phyloP scores from a whole-genome alignment of 1,140 invertebrate species.

The Drosophila yakuba region DNA sequence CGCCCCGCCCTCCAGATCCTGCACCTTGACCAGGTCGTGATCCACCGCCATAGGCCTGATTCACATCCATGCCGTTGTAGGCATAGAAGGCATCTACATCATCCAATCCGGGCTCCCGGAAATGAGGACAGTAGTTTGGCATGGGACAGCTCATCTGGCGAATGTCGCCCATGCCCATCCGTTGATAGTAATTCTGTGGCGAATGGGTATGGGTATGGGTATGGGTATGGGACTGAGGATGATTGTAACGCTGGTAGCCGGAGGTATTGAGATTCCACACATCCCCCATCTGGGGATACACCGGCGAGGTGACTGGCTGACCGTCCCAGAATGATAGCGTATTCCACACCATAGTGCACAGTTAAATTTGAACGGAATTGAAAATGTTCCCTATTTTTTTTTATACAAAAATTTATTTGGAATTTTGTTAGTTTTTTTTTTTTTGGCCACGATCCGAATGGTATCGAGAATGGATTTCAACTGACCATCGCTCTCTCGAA shows the following conservation, averaged over 20 bases:
- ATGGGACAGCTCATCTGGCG: slow-evolving; percentile 4
- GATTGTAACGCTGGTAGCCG: background rate
- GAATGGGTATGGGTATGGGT: no score
- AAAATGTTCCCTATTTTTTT: background rate
- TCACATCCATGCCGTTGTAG: slow-evolving; percentile 30
- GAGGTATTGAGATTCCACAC: slow-evolving; percentile 1
- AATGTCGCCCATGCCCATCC: slow-evolving; percentile 25
- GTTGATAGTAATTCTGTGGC: background rate
- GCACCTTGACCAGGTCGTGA: background rate
- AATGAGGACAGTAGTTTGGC: background rate
- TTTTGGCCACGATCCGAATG: background rate
- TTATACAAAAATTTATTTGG: background rate
- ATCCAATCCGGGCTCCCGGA: slow-evolving; percentile 17
- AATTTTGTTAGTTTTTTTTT: background rate
- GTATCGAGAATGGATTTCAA: slow-evolving; percentile 7
- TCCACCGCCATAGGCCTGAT: background rate
- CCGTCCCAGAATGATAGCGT: slow-evolving; percentile 38
- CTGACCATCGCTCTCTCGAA: background rate
- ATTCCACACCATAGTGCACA: slow-evolving; percentile 3
- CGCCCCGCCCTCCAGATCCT: background rate
- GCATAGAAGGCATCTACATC: slow-evolving; percentile 21
- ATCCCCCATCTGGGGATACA: slow-evolving; percentile 43
- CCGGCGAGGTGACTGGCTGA: slow-evolving; percentile 35
- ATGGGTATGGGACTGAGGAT: background rate
- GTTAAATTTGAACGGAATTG: background rate